phyloP scores from a whole-genome alignment of 2,888 invertebrate genomes.

The Heliconius charithonia region DNA sequence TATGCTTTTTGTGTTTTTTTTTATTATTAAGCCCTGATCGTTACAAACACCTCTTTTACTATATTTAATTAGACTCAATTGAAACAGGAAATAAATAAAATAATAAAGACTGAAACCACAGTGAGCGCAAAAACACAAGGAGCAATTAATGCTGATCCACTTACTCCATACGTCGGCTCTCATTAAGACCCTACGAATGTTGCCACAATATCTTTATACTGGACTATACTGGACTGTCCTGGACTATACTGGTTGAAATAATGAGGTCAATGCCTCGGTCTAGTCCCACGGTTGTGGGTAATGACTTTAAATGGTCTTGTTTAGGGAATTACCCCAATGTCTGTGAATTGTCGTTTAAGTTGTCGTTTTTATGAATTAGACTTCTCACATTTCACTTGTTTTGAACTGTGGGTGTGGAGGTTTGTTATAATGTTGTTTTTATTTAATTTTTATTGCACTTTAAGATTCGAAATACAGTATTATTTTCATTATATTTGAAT shows the following conservation, averaged over 20 bases:
- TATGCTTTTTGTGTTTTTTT: no score
- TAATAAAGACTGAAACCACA: not conserved
- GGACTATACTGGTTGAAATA: conserved; percentile 21
- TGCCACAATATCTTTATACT: not conserved
- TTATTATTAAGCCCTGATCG: no score
- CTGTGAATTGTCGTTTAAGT: conserved; percentile 9
- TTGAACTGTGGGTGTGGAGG: not conserved
- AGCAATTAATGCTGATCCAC: conserved; percentile 16
- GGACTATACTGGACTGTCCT: conserved; percentile 7
- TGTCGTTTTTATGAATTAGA: not conserved
- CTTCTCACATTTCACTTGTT: conserved; percentile 5
- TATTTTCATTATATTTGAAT: no score
- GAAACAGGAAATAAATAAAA: not conserved
- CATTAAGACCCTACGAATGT: conserved; percentile 19
- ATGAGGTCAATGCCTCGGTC: conserved; percentile 29
- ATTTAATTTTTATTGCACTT: not conserved
- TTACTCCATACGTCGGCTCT: conserved; percentile 11
- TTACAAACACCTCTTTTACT: no score
- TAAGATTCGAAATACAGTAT: no score
- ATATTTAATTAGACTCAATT: conserved; percentile 9
- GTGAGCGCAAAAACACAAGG: not conserved
- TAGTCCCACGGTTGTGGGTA: not conserved
- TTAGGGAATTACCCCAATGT: conserved; percentile 1
- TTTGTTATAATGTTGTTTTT: not conserved
- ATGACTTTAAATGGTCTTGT: conserved; percentile 14